Percentiles rank a stretch among this genome's conserved stretches.
phyloP scores from a whole-genome alignment of 2,888 invertebrate genomes.

The Bellardia pandia region DNA sequence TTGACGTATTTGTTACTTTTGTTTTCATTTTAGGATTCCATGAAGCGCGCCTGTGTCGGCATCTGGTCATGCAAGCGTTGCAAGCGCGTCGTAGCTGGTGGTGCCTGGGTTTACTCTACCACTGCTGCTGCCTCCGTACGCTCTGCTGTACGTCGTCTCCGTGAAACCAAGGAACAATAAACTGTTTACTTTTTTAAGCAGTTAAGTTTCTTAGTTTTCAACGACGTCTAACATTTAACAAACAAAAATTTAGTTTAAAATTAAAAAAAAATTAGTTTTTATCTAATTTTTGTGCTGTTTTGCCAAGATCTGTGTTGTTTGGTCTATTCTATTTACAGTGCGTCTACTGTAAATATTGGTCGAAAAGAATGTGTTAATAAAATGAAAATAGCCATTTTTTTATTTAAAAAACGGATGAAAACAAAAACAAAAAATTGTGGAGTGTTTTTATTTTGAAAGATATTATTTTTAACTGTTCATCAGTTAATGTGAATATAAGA shows the following conservation, averaged over 20 bases:
- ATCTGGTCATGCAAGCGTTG: slow-evolving; percentile 99
- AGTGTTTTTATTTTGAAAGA: neutral
- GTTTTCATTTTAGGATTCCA: slow-evolving; percentile 91
- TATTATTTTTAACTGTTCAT: too few species aligned
- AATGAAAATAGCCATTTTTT: slow-evolving; percentile 48
- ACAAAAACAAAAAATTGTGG: slow-evolving; percentile 1
- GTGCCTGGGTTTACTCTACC: slow-evolving; percentile 99
- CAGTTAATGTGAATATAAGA: too few species aligned
- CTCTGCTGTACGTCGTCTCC: slow-evolving; percentile 97
- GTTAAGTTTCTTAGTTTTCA: slow-evolving; percentile 59
- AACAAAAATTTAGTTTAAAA: neutral
- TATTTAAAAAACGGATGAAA: slow-evolving; percentile 45
- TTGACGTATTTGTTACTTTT: neutral
- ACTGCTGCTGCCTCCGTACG: slow-evolving; percentile 99
- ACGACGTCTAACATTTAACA: slow-evolving; percentile 27
- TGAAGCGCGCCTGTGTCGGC: slow-evolving; percentile 98
- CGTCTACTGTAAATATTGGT: slow-evolving; percentile 29
- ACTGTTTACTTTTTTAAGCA: slow-evolving; percentile 61
- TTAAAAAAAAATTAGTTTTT: slow-evolving; percentile 55
- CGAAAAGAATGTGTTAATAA: slow-evolving; percentile 37
- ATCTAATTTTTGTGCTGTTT: slow-evolving; percentile 64
- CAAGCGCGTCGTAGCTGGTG: slow-evolving; percentile 98
- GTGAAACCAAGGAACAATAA: slow-evolving; percentile 88
- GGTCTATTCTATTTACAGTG: slow-evolving; percentile 52
- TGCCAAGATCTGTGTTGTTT: slow-evolving; percentile 70